phyloP scores from a whole-genome alignment of 23 tunicate species.

The Halocynthia roretzi region DNA sequence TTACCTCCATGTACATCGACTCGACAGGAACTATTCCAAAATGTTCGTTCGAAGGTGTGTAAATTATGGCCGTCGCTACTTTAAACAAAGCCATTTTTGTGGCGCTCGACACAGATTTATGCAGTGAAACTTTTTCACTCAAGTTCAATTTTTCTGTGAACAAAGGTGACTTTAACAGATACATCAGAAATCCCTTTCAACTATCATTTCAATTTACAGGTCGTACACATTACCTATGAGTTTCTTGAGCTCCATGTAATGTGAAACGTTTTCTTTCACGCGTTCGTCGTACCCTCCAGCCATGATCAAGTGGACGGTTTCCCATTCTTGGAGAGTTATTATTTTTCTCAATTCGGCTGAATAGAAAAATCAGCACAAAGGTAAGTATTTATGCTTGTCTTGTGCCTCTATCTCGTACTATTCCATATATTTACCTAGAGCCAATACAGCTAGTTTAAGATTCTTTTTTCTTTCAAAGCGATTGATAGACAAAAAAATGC shows the following conservation, averaged over 20 bases:
- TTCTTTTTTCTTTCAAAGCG: slow-evolving; percentile 94
- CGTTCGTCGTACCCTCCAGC: slow-evolving; percentile 95
- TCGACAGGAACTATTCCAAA: slow-evolving; percentile 97
- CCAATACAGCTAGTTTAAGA: slow-evolving; percentile 61
- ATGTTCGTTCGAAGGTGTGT: slow-evolving; percentile 94
- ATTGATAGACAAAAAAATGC: slow-evolving; percentile 73
- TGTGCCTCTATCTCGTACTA: too few species aligned
- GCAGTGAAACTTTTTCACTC: slow-evolving; percentile 55
- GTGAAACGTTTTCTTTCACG: slow-evolving; percentile 59
- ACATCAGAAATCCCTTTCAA: neutral
- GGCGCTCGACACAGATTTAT: slow-evolving; percentile 36
- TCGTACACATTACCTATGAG: slow-evolving; percentile 26
- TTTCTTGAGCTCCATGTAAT: slow-evolving; percentile 58
- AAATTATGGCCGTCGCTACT: slow-evolving; percentile 43
- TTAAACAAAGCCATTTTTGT: slow-evolving; percentile 64
- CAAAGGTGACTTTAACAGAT: neutral
- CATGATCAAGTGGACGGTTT: slow-evolving; percentile 57
- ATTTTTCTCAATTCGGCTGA: slow-evolving; percentile 43
- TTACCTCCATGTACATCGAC: slow-evolving; percentile 83
- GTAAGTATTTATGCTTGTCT: neutral
- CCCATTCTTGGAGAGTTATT: slow-evolving; percentile 46
- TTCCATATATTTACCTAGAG: slow-evolving; percentile 36
- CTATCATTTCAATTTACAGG: neutral
- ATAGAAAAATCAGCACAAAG: neutral
- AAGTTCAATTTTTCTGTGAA: slow-evolving; percentile 39